Percentiles rank a stretch among this genome's conserved stretches.
These are phyloP conservation scores for Hiodon tergisus DNA, from an alignment of 2,113 vertebrate genomes.

Conservation along the genomic window DNA sequence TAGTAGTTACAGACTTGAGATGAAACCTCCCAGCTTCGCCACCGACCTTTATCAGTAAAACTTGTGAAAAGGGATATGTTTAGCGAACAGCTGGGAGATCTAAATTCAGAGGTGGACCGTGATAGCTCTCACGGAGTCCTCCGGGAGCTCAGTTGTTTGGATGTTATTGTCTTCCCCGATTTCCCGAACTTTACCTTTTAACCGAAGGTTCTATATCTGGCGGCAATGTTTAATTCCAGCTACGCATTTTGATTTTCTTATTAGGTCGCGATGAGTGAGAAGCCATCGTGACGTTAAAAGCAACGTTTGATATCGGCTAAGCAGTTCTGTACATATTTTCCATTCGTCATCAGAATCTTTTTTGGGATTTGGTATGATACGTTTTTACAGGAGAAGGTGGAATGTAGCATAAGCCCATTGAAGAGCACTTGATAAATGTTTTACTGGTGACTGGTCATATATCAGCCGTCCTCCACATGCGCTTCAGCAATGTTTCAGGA, in stretches of 20 bases:
- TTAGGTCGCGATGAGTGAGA: neutral
- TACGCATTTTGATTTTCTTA: neutral
- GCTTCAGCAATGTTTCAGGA: constrained; percentile 53
- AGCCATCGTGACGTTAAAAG: neutral
- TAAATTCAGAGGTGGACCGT: constrained; percentile 70
- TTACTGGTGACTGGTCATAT: constrained; percentile 70
- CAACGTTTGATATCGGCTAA: neutral
- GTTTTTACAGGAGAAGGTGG: constrained; percentile 72
- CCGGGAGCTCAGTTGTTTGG: constrained; percentile 18
- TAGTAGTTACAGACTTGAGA: constrained; percentile 49
- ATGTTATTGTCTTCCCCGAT: constrained; percentile 6
- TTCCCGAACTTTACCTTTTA: neutral
- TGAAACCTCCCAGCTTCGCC: constrained; percentile 73
- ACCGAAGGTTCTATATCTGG: neutral
- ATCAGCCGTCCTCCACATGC: constrained; percentile 59
- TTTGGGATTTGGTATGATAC: constrained; percentile 55
- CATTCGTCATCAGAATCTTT: constrained; percentile 49
- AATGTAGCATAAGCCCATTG: constrained; percentile 80
- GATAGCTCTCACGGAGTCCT: constrained; percentile 46
- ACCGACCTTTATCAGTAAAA: constrained; percentile 56
- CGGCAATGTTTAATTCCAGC: neutral
- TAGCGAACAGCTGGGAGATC: constrained; percentile 75
- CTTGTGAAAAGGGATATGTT: constrained; percentile 61
- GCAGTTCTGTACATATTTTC: constrained; percentile 39
- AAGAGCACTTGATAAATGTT: constrained; percentile 83